A percentile compares a stretch with the other conserved stretches of the same genome.
Conservation (phyloP, 2,113 vertebrate genomes). For the Cavia aperea region DNA sequence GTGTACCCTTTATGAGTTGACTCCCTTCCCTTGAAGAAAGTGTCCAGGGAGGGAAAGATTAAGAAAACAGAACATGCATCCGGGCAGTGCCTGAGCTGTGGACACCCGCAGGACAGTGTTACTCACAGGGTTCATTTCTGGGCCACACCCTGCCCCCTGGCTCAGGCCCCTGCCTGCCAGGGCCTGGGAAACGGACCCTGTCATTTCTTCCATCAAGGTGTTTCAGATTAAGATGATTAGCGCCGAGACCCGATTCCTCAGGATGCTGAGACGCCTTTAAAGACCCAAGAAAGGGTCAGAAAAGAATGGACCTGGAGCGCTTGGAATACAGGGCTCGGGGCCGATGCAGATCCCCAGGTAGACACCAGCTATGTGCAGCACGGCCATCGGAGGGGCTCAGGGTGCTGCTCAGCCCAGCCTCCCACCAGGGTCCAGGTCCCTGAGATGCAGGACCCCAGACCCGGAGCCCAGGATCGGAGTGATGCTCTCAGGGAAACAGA, state of each 20-base stretch:
- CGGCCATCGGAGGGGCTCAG: background rate
- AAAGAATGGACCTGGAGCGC: background rate
- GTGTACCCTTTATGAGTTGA: background rate
- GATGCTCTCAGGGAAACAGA: fast-evolving
- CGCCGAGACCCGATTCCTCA: background rate
- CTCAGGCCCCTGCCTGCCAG: background rate
- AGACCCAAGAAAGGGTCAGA: background rate
- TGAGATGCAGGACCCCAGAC: background rate
- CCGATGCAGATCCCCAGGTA: fast-evolving
- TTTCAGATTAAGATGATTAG: constrained; percentile 30
- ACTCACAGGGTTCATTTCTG: background rate
- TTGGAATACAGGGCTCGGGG: background rate
- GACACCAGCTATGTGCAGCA: fast-evolving
- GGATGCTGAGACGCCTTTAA: background rate
- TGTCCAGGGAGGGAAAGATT: background rate
- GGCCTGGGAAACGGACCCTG: background rate
- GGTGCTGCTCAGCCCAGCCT: background rate
- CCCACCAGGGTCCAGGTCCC: background rate
- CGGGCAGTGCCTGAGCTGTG: background rate
- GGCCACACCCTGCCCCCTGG: background rate
- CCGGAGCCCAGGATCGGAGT: background rate
- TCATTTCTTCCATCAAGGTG: background rate
- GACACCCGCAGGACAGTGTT: background rate
- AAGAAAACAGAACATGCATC: background rate
- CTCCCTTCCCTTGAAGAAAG: background rate